phyloP scores from a whole-genome alignment of 1,140 invertebrate species.

The Orussus abietinus region DNA sequence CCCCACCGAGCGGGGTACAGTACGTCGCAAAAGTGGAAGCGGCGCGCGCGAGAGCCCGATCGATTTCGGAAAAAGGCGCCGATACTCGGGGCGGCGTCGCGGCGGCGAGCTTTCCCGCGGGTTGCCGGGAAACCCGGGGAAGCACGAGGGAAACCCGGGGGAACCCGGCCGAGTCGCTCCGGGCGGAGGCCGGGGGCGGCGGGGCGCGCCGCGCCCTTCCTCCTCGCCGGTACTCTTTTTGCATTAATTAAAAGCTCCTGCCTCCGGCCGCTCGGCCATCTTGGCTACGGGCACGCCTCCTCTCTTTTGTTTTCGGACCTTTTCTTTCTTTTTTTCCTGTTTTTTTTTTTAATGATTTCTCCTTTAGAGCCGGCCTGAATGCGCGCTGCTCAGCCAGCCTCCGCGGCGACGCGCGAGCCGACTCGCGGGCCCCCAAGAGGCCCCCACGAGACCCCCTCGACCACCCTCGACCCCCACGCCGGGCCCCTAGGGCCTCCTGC shows the following conservation, averaged over 20 bases:
- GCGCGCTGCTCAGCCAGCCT: too few relatives aligned
- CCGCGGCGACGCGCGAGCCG: too few relatives aligned
- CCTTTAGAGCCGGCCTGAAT: constrained; percentile 18
- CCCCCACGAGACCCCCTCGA: constrained; percentile 20
- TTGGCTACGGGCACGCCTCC: constrained; percentile 49
- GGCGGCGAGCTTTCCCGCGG: too few relatives aligned
- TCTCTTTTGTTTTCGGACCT: constrained; percentile 48
- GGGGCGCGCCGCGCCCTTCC: constrained; percentile 3
- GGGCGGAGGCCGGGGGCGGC: too few relatives aligned
- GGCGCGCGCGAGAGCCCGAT: too few relatives aligned
- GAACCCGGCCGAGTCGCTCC: too few relatives aligned
- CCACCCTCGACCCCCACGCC: constrained; percentile 1
- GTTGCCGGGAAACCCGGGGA: too few relatives aligned
- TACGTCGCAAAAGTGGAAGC: too few relatives aligned
- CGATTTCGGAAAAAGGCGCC: too few relatives aligned
- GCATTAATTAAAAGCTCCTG: constrained; percentile 51
- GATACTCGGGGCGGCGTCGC: too few relatives aligned
- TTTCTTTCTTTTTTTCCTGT: constrained; percentile 24
- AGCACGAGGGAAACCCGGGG: too few relatives aligned
- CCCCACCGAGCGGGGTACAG: too few relatives aligned
- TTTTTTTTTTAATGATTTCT: constrained; percentile 44
- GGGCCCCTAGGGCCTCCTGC: neutral
- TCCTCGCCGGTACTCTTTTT: constrained; percentile 28
- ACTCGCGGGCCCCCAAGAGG: constrained; percentile 1
- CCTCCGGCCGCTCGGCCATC: constrained; percentile 49